Evolutionary conservation across 2,797 vertebrate species (phyloP).

Genomic region (Premnoplex brunnescens): DNA sequence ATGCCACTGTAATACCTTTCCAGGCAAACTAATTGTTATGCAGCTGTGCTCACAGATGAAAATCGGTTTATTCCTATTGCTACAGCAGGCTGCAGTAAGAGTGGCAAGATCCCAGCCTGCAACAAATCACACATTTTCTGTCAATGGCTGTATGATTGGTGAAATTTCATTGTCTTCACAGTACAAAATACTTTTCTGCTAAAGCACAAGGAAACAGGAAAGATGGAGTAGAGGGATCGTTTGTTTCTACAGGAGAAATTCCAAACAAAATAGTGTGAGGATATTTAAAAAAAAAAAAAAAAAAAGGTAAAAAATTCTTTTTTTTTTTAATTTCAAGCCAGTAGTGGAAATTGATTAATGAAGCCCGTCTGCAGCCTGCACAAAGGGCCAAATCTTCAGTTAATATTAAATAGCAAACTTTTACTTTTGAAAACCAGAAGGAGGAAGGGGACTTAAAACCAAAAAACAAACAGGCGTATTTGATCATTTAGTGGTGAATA

Average conservation of each 20-base stretch:
- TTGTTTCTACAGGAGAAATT: slow-evolving; percentile 42
- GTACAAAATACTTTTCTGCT: not conserved
- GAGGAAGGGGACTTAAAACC: slow-evolving; percentile 46
- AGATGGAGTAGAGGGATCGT: not conserved
- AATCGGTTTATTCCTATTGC: not conserved
- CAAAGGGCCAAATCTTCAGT: slow-evolving; percentile 29
- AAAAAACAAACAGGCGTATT: slow-evolving; percentile 49
- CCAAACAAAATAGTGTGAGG: slow-evolving; percentile 33
- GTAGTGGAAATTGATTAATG: slow-evolving; percentile 61
- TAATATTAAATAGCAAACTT: slow-evolving; percentile 33
- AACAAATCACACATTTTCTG: not conserved
- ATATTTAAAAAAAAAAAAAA: not conserved
- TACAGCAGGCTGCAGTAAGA: not conserved
- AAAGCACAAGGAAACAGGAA: not conserved
- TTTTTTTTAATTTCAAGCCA: slow-evolving; percentile 11
- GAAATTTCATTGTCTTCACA: not conserved
- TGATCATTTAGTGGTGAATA: slow-evolving; percentile 56
- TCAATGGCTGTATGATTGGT: not conserved
- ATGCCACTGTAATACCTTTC: not conserved
- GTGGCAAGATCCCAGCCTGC: not conserved
- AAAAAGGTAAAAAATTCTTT: not conserved
- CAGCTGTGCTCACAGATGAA: not conserved
- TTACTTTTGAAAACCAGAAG: slow-evolving; percentile 44
- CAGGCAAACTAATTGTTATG: not conserved
- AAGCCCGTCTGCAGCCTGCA: not conserved